Evolutionary conservation across 1,140 invertebrate genomes (phyloP), one percentile per base, ranked within the genome.

Genomic region (Epicauta chinensis): DNA sequence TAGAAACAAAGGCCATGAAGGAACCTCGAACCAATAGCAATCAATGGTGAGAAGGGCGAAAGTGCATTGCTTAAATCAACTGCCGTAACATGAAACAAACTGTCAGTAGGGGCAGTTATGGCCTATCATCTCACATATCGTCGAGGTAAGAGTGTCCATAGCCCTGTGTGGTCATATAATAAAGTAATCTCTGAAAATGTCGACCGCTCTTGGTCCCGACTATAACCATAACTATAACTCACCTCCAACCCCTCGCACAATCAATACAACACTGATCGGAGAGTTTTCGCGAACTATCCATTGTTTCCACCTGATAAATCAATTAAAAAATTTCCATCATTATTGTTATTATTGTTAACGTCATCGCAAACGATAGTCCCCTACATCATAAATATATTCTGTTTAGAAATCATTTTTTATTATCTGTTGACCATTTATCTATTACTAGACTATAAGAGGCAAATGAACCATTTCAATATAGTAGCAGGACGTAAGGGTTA

Each of bases 211-310:
- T 59, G 51, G 62, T 44, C 39, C 39, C 16, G 39, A 56, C 60
- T 43, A 67, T 68, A 68, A 68, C 65, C 65, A 68, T 67, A 68
- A 67, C 63, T 64, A 67, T 68, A 68, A 68, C 58, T 68, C 64
- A 68, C 60, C 57, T 58, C 31, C 56, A 45, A 41, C 46, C 42
- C 14, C 16, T 44, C 29, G 37, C 14, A 31, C 46, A 57, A 50
- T 54, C 58, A 40, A 53, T 54, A 51, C 56, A 41, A 31, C 56
- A 44, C 55, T 57, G 55, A 54, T 60, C 55, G 55, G 44, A 48
- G 29, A 39, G 39, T 34, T 34, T 30, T 42, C 46, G 53, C 41
- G 46, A 36, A 55, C 50, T 46, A 53, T 51, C 57, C 12, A 51
- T 48, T 38, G 30, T 59, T 61, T 63, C 61, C 56, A 63, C 59